A percentile compares a stretch with the other conserved stretches of the same genome.
These are phyloP conservation scores for Ondatra zibethicus DNA, from an alignment of 2,113 vertebrate species.

Conservation along the genomic window DNA sequence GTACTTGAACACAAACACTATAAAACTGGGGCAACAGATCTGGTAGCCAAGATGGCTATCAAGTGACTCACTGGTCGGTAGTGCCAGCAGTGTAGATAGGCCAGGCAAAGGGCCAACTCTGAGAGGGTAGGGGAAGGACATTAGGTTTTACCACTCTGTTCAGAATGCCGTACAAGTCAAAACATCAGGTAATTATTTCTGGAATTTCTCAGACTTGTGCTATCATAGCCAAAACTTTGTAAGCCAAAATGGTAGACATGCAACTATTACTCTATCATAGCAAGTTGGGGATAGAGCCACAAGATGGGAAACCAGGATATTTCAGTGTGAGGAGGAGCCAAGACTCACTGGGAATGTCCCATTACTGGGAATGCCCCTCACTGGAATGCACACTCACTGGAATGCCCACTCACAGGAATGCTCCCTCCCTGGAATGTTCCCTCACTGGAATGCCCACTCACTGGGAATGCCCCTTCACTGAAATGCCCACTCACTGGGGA, in stretches of 20 bases:
- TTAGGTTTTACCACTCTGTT: background rate
- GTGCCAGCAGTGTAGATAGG: background rate
- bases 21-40: background rate
- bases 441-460: background rate
- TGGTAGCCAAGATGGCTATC: background rate
- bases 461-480: background rate
- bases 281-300: background rate
- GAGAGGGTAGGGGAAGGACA: no score
- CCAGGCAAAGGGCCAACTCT: background rate
- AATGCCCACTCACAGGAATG: background rate
- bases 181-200: background rate
- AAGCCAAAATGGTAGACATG: background rate
- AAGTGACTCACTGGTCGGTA: no score
- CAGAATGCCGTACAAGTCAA: background rate
- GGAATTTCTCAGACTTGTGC: background rate
- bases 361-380: background rate
- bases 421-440: background rate
- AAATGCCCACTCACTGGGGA: no score
- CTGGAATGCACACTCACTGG: no score
- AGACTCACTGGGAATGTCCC: background rate
- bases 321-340: background rate
- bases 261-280: background rate
- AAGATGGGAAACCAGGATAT: background rate
- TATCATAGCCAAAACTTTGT: background rate
- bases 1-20: background rate